phyloP scores from a whole-genome alignment of 1,140 invertebrate species.

The Trichogramma pretiosum region DNA sequence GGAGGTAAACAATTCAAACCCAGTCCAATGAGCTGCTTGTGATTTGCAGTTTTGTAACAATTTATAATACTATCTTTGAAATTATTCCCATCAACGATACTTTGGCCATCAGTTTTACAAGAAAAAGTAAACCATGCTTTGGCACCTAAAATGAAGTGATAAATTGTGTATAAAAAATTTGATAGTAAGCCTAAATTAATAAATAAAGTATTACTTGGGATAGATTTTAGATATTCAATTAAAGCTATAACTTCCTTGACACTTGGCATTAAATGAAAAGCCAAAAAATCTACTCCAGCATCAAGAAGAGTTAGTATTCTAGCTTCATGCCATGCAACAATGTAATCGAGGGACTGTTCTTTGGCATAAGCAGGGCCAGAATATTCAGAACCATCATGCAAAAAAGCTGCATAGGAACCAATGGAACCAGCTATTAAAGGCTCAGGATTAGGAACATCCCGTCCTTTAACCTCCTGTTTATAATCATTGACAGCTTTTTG shows the following conservation, averaged over 20 bases:
- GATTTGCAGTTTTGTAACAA: slow-evolving; percentile 52
- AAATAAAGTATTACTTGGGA: too few relatives aligned
- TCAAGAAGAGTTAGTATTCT: slow-evolving; percentile 66
- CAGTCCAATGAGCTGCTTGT: slow-evolving; percentile 63
- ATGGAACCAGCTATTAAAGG: slow-evolving; percentile 72
- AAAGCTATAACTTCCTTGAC: slow-evolving; percentile 71
- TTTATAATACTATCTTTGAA: slow-evolving; percentile 54
- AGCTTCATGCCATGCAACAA: slow-evolving; percentile 71
- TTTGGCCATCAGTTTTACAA: slow-evolving; percentile 59
- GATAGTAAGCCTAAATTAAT: too few relatives aligned
- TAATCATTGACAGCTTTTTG: slow-evolving; percentile 51
- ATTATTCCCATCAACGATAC: slow-evolving; percentile 64
- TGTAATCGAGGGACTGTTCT: slow-evolving; percentile 52
- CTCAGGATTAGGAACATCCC: slow-evolving; percentile 17
- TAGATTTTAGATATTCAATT: slow-evolving; percentile 64
- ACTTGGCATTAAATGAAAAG: slow-evolving; percentile 84
- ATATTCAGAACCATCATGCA: slow-evolving; percentile 86
- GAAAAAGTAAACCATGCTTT: slow-evolving; percentile 80
- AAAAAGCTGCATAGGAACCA: slow-evolving; percentile 80
- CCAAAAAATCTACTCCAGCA: slow-evolving; percentile 71
- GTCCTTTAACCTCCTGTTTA: slow-evolving; percentile 40
- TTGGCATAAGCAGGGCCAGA: slow-evolving; percentile 74
- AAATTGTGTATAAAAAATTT: too few relatives aligned
- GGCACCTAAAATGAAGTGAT: too few relatives aligned
- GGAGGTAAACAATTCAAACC: slow-evolving; percentile 81